Conservation (phyloP, 2,797 vertebrate species). For the Neosilurus mollespiculum region DNA sequence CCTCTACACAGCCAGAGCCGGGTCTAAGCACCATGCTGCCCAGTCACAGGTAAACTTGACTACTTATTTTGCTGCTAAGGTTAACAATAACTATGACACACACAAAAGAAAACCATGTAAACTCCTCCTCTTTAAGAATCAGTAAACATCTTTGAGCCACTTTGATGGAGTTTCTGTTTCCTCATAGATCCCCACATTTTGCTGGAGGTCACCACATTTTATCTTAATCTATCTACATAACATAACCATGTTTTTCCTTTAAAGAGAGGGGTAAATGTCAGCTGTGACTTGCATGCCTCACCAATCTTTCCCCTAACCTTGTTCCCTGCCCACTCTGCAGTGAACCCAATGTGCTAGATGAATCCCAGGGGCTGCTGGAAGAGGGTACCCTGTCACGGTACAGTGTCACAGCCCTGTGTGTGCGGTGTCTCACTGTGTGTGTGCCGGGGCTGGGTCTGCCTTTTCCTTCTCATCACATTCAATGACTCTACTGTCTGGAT, state of each 20-base stretch:
- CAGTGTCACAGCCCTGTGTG: conserved; percentile 84
- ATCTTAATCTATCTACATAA: conserved; percentile 14
- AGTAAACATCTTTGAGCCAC: conserved; percentile 5
- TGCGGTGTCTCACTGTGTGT: conserved; percentile 81
- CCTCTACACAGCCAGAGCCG: conserved; percentile 81
- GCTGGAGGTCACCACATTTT: conserved; percentile 36
- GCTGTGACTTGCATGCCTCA: conserved; percentile 57
- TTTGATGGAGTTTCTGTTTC: conserved; percentile 17
- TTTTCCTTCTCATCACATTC: conserved; percentile 73
- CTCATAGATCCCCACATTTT: conserved; percentile 28
- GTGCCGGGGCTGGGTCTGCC: conserved; percentile 63
- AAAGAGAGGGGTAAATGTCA: conserved; percentile 45
- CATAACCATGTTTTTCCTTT: conserved; percentile 38
- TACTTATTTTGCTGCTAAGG: neutral
- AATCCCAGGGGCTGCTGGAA: conserved; percentile 97
- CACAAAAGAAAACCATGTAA: neutral
- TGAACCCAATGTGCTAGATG: conserved; percentile 99
- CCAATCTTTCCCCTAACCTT: conserved; percentile 84
- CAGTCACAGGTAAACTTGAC: conserved; percentile 88
- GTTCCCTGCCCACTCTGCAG: conserved; percentile 89
- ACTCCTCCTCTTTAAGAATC: neutral
- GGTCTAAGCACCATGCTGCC: conserved; percentile 86
- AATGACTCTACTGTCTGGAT: conserved; percentile 55
- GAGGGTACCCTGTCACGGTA: conserved; percentile 99
- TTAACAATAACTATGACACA: neutral